Evolutionary conservation across 2,113 vertebrate genomes (phyloP), one percentile per base, ranked within the genome.

Genomic region (Leptobrachium leishanense): DNA sequence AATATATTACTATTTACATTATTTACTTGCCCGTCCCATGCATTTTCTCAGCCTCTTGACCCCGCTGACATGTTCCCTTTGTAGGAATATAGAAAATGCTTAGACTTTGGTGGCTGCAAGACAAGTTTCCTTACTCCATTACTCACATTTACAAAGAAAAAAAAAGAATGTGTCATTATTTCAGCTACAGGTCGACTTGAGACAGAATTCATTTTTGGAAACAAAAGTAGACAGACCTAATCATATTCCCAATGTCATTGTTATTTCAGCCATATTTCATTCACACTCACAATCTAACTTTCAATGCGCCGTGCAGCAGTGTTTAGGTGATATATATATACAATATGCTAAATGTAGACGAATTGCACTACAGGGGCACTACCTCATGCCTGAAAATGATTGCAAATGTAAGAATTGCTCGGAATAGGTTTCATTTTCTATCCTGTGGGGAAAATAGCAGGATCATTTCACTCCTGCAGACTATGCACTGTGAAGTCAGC

Each of bases 231-330:
- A 6, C 8, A 78, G 43, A 84, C 70, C 6, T 12, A 50, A 55
- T 72, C 77, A 67, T 80, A 82, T 66, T 84, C 40, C 75, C 64
- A 57, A 71, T 78, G 31, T 71, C 39, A 78, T 64, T 62, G 43
- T 72, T 78, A 71, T 69, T 57, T 72, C 53, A 77, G 63, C 71
- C 55, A 78, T 78, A 71, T 78, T 78, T 59, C 55, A 59, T 59
- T 59, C 55, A 59, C 76, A 71, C 76, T 71, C 69, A 78, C 54
- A 63, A 7, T 68, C 42, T 57, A 43, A 57, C 5, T 10, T 77
- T 59, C 66, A 53, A 59, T 77, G 42, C 62, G 50, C 43, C 40
- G 15, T 65, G 69, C 43, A 72, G 69, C 59, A 41, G 62, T 42
- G 39, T 15, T 66, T 43, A 43, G 15, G 59, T 79, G 62, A 79